phyloP scores from a whole-genome alignment of 2,113 vertebrate genomes.

The Trematomus loennbergii region DNA sequence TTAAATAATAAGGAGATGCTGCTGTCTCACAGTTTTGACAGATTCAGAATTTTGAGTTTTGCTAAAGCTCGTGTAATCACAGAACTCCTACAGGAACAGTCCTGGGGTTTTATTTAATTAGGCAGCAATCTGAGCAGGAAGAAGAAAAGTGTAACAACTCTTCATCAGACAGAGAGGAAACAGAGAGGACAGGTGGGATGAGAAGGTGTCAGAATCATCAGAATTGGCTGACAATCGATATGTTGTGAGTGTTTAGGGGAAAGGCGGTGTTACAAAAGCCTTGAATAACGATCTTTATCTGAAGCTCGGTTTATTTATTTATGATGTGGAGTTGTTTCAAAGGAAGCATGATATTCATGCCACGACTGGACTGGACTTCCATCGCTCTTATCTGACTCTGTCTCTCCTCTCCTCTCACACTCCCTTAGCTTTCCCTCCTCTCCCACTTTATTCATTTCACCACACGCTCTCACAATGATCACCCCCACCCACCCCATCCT shows the following conservation, averaged over 20 bases:
- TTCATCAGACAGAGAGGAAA: slow-evolving; percentile 16
- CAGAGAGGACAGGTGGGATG: slow-evolving; percentile 12
- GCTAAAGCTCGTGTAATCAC: slow-evolving; percentile 11
- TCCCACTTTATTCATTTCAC: slow-evolving; percentile 59
- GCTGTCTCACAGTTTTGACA: slow-evolving; percentile 18
- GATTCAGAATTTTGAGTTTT: not conserved
- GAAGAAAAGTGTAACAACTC: slow-evolving; percentile 20
- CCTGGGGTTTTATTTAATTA: slow-evolving; percentile 58
- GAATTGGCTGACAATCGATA: slow-evolving; percentile 54
- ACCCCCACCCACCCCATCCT: slow-evolving; percentile 41
- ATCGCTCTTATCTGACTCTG: slow-evolving; percentile 69
- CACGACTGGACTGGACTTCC: slow-evolving; percentile 59
- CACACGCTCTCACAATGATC: slow-evolving; percentile 77
- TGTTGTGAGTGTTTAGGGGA: slow-evolving; percentile 44
- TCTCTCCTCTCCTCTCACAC: slow-evolving; percentile 26
- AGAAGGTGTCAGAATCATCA: slow-evolving; percentile 32
- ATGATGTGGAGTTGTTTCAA: slow-evolving; percentile 73
- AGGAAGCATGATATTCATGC: slow-evolving; percentile 76
- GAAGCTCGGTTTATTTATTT: slow-evolving; percentile 75
- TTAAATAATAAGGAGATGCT: slow-evolving; percentile 6
- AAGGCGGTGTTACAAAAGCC: slow-evolving; percentile 46
- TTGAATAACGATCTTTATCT: slow-evolving; percentile 67
- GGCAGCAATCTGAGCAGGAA: slow-evolving; percentile 17
- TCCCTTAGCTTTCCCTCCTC: slow-evolving; percentile 32
- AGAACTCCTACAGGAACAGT: slow-evolving; percentile 20